These are phyloP conservation scores for Pseudocheirus occidentalis DNA, from an alignment of 2,797 vertebrate species.

Conservation along the genomic window DNA sequence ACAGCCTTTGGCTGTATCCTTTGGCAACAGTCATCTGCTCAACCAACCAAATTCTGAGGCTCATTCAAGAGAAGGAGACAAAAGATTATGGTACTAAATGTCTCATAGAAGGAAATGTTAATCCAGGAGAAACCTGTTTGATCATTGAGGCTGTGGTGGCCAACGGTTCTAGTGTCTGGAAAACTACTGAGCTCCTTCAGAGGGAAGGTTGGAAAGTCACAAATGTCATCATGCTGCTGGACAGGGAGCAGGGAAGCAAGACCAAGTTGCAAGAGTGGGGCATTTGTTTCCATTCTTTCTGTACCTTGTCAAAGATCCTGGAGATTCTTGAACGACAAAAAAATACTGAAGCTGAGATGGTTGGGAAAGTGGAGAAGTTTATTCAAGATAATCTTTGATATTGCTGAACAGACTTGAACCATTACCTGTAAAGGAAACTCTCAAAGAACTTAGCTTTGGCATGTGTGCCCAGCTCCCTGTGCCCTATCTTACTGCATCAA, in stretches of 20 bases:
- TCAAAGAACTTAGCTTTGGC: constrained; percentile 87
- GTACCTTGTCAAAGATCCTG: constrained; percentile 89
- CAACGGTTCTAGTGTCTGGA: constrained; percentile 92
- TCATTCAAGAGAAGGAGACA: constrained; percentile 93
- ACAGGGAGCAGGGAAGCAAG: constrained; percentile 92
- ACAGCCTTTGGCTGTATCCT: constrained; percentile 94
- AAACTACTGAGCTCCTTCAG: constrained; percentile 91
- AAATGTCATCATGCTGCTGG: constrained; percentile 93
- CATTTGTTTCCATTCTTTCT: constrained; percentile 90
- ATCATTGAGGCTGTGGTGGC: constrained; percentile 97
- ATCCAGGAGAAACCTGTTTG: constrained; percentile 90
- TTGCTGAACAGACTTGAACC: constrained; percentile 61
- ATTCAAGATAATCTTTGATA: constrained; percentile 86
- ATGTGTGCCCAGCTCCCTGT: constrained; percentile 87
- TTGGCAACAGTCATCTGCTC: constrained; percentile 92
- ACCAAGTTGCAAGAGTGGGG: constrained; percentile 86
- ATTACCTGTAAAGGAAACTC: constrained; percentile 78
- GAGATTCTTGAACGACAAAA: constrained; percentile 85
- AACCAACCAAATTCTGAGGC: constrained; percentile 89
- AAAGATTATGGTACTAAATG: constrained; percentile 95
- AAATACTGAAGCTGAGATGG: constrained; percentile 84
- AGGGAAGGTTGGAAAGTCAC: constrained; percentile 91
- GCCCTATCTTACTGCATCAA: constrained; percentile 87
- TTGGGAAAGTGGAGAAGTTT: constrained; percentile 87
- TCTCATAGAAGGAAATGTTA: constrained; percentile 90